These are phyloP conservation scores for Lytechinus variegatus DNA, from an alignment of 35 echinoderm and acorn worm species.

Conservation along the genomic window DNA sequence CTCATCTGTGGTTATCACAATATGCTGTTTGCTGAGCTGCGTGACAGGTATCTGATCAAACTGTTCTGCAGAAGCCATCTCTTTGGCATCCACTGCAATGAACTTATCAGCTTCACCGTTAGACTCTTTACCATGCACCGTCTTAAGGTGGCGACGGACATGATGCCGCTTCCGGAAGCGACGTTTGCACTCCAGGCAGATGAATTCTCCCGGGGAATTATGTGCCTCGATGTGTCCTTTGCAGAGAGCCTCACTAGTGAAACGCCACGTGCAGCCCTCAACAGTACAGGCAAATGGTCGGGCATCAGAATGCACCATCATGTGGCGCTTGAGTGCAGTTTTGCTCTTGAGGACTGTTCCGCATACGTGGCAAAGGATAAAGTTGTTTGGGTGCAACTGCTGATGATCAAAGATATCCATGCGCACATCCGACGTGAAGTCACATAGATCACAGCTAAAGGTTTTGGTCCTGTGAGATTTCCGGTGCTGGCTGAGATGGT, in stretches of 20 bases:
- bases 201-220: slow-evolving; percentile 70
- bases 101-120: slow-evolving; percentile 16
- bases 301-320: slow-evolving; percentile 80
- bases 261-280: slow-evolving; percentile 86
- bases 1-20: slow-evolving; percentile 46
- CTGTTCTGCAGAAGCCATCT: not conserved
- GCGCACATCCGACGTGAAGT: slow-evolving; percentile 76
- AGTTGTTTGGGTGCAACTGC: slow-evolving; percentile 73
- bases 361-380: slow-evolving; percentile 85
- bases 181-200: slow-evolving; percentile 68
- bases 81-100: slow-evolving; percentile 35
- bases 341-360: slow-evolving; percentile 79
- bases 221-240: slow-evolving; percentile 79
- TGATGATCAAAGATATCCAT: slow-evolving; percentile 72
- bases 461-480: slow-evolving; percentile 74
- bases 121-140: slow-evolving; percentile 60
- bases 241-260: slow-evolving; percentile 80
- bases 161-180: slow-evolving; percentile 82
- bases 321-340: slow-evolving; percentile 79
- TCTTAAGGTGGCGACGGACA: slow-evolving; percentile 70
- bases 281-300: slow-evolving; percentile 79
- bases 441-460: slow-evolving; percentile 79
- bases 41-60: slow-evolving; percentile 27
- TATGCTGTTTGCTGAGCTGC: slow-evolving; percentile 41
- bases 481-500: slow-evolving; percentile 69